Percentiles rank a stretch among this genome's conserved stretches.
phyloP scores from a whole-genome alignment of 2,888 invertebrate species.

The Drosophila maculinotata region DNA sequence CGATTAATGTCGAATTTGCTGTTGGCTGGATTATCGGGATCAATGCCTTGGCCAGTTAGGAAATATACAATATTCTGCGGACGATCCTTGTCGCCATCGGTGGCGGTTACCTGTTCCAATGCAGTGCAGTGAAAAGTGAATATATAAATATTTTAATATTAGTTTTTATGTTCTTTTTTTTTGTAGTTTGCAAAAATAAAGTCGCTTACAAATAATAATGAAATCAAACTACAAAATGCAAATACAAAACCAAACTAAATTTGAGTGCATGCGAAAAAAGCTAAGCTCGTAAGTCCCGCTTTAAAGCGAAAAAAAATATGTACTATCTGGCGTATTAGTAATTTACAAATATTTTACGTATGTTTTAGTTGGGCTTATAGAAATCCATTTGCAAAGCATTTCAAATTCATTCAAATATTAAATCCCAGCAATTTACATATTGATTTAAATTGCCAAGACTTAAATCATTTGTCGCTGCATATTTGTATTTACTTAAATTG shows the following conservation, averaged over 20 bases:
- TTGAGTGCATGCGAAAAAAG: slow-evolving; percentile 9
- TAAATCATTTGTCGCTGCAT: background rate
- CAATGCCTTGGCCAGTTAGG: slow-evolving; percentile 97
- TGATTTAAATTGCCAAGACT: background rate
- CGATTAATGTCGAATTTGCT: slow-evolving; percentile 98
- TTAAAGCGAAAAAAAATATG: background rate
- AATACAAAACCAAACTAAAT: background rate
- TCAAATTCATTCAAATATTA: background rate
- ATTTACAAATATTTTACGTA: slow-evolving; percentile 5
- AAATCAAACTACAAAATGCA: background rate
- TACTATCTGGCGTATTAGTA: slow-evolving; percentile 20
- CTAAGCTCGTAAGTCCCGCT: background rate
- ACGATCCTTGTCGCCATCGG: slow-evolving; percentile 97
- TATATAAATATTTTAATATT: slow-evolving; percentile 28
- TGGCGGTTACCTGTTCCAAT: slow-evolving; percentile 93
- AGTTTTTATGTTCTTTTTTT: slow-evolving; percentile 13
- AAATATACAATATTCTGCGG: slow-evolving; percentile 98
- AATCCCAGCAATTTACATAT: slow-evolving; percentile 14
- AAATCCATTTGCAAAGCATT: background rate
- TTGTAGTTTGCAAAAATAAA: background rate
- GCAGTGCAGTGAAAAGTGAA: slow-evolving; percentile 29
- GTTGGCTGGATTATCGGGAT: slow-evolving; percentile 97
- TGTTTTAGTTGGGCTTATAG: slow-evolving; percentile 2
- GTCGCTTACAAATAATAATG: background rate
- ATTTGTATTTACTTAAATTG: slow-evolving; percentile 30